Conservation (phyloP, 64 coral and sea anemone species). For the Trachythela sp. region DNA sequence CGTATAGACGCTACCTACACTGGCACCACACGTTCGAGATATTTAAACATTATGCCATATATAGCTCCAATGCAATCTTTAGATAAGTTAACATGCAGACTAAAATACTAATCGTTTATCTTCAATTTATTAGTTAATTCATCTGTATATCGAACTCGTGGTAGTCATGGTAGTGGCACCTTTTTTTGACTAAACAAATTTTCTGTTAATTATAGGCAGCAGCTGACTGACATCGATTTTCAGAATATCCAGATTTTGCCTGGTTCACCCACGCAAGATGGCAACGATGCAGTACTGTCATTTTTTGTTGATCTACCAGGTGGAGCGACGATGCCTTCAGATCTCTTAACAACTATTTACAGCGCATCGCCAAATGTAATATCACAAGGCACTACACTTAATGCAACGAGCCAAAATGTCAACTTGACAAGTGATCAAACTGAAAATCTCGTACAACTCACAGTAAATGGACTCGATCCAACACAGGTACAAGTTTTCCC, state of each 20-base stretch:
- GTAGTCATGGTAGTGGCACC: no score
- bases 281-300: neutral
- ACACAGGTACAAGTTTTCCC: neutral
- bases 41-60: no score
- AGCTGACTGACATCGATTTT: neutral
- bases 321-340: neutral
- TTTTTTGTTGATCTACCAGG: neutral
- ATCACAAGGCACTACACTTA: neutral
- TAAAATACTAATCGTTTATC: no score
- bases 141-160: no score
- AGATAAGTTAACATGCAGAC: no score
- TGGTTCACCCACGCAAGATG: neutral
- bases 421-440: neutral
- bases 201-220: neutral
- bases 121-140: no score
- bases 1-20: no score
- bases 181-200: neutral
- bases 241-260: neutral
- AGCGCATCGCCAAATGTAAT: neutral
- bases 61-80: no score
- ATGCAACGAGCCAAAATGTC: neutral
- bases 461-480: neutral
- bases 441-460: neutral
- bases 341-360: neutral
- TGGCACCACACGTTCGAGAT: no score